A percentile compares a stretch with the other conserved stretches of the same genome.
Conservation (phyloP, 2,797 vertebrate genomes). For the Sebastes flavidus region DNA sequence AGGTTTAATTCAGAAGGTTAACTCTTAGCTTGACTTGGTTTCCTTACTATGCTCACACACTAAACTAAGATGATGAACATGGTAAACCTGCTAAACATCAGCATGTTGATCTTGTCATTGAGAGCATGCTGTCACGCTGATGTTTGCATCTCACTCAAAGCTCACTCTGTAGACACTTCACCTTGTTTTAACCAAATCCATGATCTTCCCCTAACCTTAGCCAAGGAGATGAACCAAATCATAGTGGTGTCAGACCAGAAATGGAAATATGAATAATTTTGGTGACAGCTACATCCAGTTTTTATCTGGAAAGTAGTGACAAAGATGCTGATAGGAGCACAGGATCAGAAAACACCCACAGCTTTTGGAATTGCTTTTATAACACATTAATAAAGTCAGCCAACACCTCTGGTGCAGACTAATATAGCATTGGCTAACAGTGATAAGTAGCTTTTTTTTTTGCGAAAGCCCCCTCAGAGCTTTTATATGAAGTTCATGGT, state of each 20-base stretch:
- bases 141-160: neutral
- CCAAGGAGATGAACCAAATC: neutral
- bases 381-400: constrained; percentile 32
- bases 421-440: constrained; percentile 32
- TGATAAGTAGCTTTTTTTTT: constrained; percentile 28
- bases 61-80: too few relatives aligned
- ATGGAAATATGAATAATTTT: neutral
- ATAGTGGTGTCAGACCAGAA: neutral
- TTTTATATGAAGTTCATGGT: constrained; percentile 55
- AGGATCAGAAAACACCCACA: neutral
- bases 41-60: too few relatives aligned
- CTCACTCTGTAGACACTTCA: neutral
- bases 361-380: constrained; percentile 10
- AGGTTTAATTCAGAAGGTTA: neutral
- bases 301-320: neutral
- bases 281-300: neutral
- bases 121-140: neutral
- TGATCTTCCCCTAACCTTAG: neutral
- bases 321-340: neutral
- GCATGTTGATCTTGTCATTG: neutral
- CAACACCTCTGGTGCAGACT: constrained; percentile 34
- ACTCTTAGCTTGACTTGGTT: too few relatives aligned
- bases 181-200: neutral
- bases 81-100: neutral
- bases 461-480: constrained; percentile 30